These are phyloP conservation scores for Chiroxiphia lanceolata DNA, from an alignment of 2,797 vertebrate genomes.

Conservation along the genomic window DNA sequence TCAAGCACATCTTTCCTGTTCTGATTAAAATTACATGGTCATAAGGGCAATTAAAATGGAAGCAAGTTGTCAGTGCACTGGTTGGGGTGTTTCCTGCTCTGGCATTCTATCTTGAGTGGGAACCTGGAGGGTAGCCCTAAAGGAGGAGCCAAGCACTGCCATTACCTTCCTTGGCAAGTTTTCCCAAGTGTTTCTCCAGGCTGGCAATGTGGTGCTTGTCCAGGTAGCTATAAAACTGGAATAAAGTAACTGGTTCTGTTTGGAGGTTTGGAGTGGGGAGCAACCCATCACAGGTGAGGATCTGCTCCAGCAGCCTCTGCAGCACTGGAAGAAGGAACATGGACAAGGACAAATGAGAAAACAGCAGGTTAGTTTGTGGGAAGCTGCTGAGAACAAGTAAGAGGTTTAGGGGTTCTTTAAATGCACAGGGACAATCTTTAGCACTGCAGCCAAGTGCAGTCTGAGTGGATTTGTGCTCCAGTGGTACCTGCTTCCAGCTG, in stretches of 20 bases:
- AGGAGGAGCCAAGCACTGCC: background rate
- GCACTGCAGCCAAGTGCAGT: background rate
- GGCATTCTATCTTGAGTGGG: rapidly evolving
- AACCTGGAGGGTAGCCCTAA: background rate
- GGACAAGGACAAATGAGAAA: background rate
- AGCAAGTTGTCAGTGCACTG: background rate
- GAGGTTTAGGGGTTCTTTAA: background rate
- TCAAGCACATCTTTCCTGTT: background rate
- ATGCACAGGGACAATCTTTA: background rate
- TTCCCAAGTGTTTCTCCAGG: constrained; percentile 87
- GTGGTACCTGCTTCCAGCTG: constrained; percentile 89
- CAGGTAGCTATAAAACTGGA: constrained; percentile 89
- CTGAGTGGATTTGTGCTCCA: background rate
- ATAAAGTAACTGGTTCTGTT: constrained; percentile 78
- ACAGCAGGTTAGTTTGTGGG: background rate
- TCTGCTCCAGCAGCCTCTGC: constrained; percentile 83
- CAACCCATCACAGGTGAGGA: constrained; percentile 77
- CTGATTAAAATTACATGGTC: background rate
- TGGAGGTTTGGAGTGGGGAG: constrained; percentile 31
- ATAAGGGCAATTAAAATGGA: background rate
- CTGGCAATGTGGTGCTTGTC: constrained; percentile 79
- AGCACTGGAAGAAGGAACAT: constrained; percentile 70
- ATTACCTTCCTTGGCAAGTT: constrained; percentile 90
- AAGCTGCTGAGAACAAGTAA: background rate
- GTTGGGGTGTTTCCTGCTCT: background rate